Evolutionary conservation across 2,113 vertebrate genomes (phyloP).

Genomic region (Cichladusa arquata): DNA sequence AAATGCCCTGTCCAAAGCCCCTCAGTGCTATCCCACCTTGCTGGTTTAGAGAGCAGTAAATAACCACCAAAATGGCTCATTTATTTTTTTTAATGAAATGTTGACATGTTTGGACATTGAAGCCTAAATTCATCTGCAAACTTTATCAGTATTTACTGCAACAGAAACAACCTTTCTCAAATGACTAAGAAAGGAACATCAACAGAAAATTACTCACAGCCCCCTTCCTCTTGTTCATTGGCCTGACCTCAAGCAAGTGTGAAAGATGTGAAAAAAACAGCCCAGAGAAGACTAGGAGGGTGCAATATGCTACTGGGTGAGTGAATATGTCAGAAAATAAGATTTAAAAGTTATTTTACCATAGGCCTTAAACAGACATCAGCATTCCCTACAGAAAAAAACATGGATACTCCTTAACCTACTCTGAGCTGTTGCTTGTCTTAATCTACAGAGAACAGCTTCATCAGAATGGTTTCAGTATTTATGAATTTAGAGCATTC

Average conservation of each 20-base stretch:
- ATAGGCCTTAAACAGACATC: not conserved
- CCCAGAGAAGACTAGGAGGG: not conserved
- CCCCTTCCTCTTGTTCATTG: not conserved
- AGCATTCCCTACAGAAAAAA: not conserved
- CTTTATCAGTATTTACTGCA: not conserved
- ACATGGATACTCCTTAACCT: not conserved
- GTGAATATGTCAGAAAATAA: not conserved
- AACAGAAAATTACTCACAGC: not conserved
- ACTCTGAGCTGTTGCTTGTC: not conserved
- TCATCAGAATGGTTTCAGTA: not conserved
- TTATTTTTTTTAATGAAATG: not conserved
- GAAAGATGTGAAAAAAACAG: not conserved
- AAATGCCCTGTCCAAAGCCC: not conserved
- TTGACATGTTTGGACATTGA: not conserved
- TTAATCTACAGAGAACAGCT: not conserved
- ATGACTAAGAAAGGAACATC: not conserved
- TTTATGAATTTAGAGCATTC: not conserved
- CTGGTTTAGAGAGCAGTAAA: not conserved
- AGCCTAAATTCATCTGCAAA: not conserved
- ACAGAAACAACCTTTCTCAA: not conserved
- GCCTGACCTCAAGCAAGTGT: not conserved
- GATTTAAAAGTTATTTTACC: not conserved
- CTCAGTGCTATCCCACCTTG: not conserved
- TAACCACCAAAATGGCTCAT: not conserved
- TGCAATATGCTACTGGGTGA: not conserved